A percentile compares a stretch with the other conserved stretches of the same genome.
These are phyloP conservation scores for Oostethus manadensis DNA, from an alignment of 2,113 vertebrate genomes.

Conservation along the genomic window DNA sequence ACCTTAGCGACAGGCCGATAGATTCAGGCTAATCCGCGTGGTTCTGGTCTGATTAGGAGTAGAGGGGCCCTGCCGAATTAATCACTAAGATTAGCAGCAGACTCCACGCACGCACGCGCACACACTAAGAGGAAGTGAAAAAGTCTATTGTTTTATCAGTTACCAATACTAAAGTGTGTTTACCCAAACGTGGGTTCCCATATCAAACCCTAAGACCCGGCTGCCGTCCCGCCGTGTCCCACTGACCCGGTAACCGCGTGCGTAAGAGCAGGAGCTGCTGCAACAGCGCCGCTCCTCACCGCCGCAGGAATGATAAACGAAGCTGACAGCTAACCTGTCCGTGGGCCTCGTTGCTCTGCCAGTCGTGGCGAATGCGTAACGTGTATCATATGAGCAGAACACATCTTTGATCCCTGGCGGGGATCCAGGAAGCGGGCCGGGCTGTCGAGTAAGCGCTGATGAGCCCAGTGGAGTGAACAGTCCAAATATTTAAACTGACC, in stretches of 20 bases:
- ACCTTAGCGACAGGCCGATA: slow-evolving; percentile 26
- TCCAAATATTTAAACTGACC: slow-evolving; percentile 4
- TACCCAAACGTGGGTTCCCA: background rate
- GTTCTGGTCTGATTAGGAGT: slow-evolving; percentile 47
- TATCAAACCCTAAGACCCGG: background rate
- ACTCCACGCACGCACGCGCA: background rate
- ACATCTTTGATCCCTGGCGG: slow-evolving; percentile 51
- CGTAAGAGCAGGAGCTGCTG: slow-evolving; percentile 35
- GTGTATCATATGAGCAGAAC: slow-evolving; percentile 65
- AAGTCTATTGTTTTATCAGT: background rate
- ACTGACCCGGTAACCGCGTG: slow-evolving; percentile 33
- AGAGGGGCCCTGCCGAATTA: slow-evolving; percentile 33
- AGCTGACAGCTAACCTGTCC: slow-evolving; percentile 56
- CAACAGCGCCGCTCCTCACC: slow-evolving; percentile 29
- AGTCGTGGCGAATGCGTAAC: slow-evolving; percentile 51
- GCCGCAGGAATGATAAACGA: slow-evolving; percentile 49
- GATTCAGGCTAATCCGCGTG: slow-evolving; percentile 51
- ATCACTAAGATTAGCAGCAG: slow-evolving; percentile 44
- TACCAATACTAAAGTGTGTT: background rate
- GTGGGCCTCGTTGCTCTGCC: slow-evolving; percentile 44
- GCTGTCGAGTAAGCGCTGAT: slow-evolving; percentile 16
- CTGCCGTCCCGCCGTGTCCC: slow-evolving; percentile 12
- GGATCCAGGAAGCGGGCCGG: slow-evolving; percentile 50
- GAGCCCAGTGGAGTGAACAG: slow-evolving; percentile 13
- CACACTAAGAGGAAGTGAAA: slow-evolving; percentile 6